Evolutionary conservation across 2,888 invertebrate species (phyloP).

Genomic region (Callosobruchus maculatus): DNA sequence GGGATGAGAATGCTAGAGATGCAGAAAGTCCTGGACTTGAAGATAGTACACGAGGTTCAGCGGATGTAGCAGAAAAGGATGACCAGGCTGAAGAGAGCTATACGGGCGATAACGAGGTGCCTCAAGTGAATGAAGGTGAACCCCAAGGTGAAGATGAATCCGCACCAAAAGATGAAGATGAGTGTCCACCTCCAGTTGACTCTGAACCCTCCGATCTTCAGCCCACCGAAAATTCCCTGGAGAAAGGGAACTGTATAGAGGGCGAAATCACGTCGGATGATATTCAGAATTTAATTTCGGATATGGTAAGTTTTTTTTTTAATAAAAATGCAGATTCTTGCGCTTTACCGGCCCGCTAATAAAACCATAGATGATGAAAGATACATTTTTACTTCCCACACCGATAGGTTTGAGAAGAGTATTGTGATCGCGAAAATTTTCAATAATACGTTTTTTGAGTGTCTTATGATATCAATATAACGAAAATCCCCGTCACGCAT

Average conservation of each 20-base stretch:
- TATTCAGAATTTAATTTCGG: constrained; percentile 18
- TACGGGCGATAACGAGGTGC: not conserved
- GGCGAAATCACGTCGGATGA: constrained; percentile 19
- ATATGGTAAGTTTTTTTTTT: constrained; percentile 14
- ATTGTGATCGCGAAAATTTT: too few species aligned
- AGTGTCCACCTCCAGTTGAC: not conserved
- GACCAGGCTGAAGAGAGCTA: not conserved
- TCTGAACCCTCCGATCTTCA: not conserved
- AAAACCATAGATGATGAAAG: too few species aligned
- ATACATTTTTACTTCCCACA: too few species aligned
- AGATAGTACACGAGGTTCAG: not conserved
- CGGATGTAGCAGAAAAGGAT: not conserved
- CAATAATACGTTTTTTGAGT: too few species aligned
- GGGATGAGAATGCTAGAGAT: constrained; percentile 5
- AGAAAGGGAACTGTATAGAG: constrained; percentile 7
- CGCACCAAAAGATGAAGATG: not conserved
- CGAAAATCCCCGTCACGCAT: too few species aligned
- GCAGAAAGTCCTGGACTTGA: not conserved
- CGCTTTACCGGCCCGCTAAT: too few species aligned
- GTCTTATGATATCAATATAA: too few species aligned
- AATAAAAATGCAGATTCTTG: too few species aligned
- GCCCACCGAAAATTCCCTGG: not conserved
- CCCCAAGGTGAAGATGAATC: constrained; percentile 5
- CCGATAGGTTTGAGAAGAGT: too few species aligned
- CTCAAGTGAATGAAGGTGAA: constrained; percentile 5